Evolutionary conservation across 2,797 vertebrate genomes (phyloP).

Genomic region (Alosa sapidissima): DNA sequence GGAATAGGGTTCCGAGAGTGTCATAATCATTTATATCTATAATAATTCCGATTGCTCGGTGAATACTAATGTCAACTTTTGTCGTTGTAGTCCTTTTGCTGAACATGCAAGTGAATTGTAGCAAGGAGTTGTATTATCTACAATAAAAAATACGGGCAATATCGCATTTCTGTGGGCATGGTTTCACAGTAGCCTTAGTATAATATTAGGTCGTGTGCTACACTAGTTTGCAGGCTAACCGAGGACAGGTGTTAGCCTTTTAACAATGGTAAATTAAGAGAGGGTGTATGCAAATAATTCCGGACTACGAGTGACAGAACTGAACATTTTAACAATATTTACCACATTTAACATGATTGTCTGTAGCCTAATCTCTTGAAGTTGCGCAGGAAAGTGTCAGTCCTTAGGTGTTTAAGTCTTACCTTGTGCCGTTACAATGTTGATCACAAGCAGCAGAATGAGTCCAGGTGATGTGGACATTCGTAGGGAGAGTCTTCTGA

Average conservation of each 20-base stretch:
- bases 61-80: not conserved
- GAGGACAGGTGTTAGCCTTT: constrained; percentile 16
- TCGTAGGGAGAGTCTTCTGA: constrained; percentile 74
- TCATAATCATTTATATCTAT: constrained; percentile 1
- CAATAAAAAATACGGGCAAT: not conserved
- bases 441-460: constrained; percentile 79
- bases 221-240: constrained; percentile 4
- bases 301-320: not conserved
- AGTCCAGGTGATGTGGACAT: constrained; percentile 80
- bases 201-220: constrained; percentile 12
- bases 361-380: not conserved
- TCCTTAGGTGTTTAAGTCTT: constrained; percentile 55
- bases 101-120: not conserved
- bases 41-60: not conserved
- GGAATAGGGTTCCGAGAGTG: not conserved
- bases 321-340: not conserved
- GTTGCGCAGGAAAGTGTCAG: not conserved
- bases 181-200: not conserved
- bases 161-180: constrained; percentile 15
- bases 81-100: not conserved
- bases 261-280: not conserved
- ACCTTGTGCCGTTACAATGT: constrained; percentile 82
- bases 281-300: not conserved
- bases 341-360: not conserved
- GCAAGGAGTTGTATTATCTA: not conserved